Evolutionary conservation across 1,140 invertebrate genomes (phyloP).

Genomic region (Arctopsyche grandis): DNA sequence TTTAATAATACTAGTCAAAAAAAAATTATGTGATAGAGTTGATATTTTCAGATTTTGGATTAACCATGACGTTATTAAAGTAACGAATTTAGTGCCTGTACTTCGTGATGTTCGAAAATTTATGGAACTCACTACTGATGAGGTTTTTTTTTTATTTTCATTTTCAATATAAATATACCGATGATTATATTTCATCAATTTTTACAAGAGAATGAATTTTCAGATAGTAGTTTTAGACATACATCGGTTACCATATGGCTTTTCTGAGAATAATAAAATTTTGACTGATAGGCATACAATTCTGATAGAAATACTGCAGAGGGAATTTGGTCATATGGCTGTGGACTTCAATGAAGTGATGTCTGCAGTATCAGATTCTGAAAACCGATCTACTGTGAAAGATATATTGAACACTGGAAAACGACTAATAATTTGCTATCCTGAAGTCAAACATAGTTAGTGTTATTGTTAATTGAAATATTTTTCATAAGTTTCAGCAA

Average conservation of each 20-base stretch:
- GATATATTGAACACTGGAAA: conserved; percentile 69
- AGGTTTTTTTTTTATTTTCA: conserved; percentile 54
- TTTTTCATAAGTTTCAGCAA: not conserved
- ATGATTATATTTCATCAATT: not conserved
- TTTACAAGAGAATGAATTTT: not conserved
- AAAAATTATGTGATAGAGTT: no score
- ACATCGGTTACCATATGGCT: conserved; percentile 71
- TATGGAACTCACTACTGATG: conserved; percentile 64
- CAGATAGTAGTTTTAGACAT: conserved; percentile 71
- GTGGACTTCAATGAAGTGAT: conserved; percentile 53
- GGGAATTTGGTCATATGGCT: conserved; percentile 68
- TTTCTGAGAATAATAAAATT: conserved; percentile 57
- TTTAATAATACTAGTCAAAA: no score
- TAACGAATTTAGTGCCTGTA: conserved; percentile 66
- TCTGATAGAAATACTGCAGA: conserved; percentile 66
- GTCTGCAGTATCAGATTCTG: conserved; percentile 57
- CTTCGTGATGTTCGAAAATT: conserved; percentile 68
- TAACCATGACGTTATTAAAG: conserved; percentile 70
- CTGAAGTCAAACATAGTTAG: conserved; percentile 57
- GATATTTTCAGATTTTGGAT: conserved; percentile 70
- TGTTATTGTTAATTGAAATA: conserved; percentile 19
- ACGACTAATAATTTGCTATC: conserved; percentile 69
- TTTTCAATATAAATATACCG: no score
- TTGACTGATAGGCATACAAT: conserved; percentile 62
- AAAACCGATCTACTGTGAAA: conserved; percentile 65